Conservation (phyloP, 92 coral and sea anemone species). For the Porites lobata region DNA sequence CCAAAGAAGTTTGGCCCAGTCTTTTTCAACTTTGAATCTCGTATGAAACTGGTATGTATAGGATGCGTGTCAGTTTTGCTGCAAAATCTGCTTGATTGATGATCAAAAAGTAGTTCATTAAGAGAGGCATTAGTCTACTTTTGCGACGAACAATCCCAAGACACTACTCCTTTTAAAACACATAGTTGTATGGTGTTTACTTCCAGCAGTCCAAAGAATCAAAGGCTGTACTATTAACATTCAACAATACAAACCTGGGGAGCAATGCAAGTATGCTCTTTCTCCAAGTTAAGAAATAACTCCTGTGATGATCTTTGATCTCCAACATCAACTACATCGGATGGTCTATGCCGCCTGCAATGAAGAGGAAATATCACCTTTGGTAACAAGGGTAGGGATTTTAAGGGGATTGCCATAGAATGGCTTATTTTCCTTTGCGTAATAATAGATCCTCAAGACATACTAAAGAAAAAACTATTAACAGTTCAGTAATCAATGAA, state of each 20-base stretch:
- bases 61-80: no score
- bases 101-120: no score
- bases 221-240: not conserved
- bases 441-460: no score
- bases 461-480: no score
- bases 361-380: not conserved
- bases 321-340: slow-evolving; percentile 21
- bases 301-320: slow-evolving; percentile 23
- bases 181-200: not conserved
- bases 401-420: not conserved
- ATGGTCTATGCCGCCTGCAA: slow-evolving; percentile 40
- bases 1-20: no score
- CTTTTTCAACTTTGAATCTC: no score
- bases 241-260: slow-evolving; percentile 68
- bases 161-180: not conserved
- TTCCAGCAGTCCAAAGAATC: not conserved
- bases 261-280: slow-evolving; percentile 73
- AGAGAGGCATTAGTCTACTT: no score
- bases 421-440: not conserved
- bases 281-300: slow-evolving; percentile 38
- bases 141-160: no score
- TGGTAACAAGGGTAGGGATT: not conserved
- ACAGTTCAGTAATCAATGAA: no score
- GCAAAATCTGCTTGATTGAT: no score
- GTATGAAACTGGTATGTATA: no score